Conservation (phyloP, 2,888 invertebrate species). For the Alcis repandata region DNA sequence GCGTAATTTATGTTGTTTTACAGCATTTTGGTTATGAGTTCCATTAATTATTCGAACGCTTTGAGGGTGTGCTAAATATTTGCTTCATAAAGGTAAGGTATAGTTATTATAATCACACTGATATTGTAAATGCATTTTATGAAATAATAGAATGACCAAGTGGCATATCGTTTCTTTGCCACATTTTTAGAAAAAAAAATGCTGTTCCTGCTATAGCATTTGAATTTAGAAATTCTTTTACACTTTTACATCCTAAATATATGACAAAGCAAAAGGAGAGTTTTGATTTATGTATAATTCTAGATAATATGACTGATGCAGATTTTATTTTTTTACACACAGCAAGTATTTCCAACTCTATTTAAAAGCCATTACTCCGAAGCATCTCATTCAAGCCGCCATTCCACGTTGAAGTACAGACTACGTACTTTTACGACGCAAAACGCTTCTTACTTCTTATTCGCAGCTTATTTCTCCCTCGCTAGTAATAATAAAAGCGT, state of each 20-base stretch:
- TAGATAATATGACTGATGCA: too few relatives aligned
- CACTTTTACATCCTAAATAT: too few relatives aligned
- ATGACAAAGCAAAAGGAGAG: too few relatives aligned
- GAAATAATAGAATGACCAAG: too few relatives aligned
- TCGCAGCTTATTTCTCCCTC: constrained; percentile 57
- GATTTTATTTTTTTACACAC: too few relatives aligned
- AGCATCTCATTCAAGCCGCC: neutral
- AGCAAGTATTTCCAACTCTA: neutral
- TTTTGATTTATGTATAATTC: too few relatives aligned
- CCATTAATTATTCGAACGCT: neutral
- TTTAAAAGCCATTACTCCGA: neutral
- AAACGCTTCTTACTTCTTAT: constrained; percentile 38
- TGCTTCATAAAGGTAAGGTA: neutral
- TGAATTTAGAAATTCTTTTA: too few relatives aligned
- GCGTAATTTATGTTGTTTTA: constrained; percentile 30
- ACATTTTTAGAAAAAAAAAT: too few relatives aligned
- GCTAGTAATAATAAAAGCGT: constrained; percentile 81
- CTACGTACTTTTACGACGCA: constrained; percentile 12
- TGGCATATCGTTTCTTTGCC: too few relatives aligned
- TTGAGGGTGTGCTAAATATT: neutral
- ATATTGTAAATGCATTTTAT: too few relatives aligned
- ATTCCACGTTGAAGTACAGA: constrained; percentile 14
- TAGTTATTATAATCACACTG: too few relatives aligned
- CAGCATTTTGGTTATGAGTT: neutral
- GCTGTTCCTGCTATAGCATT: too few relatives aligned